These are phyloP conservation scores for Spermophilus dauricus DNA, from an alignment of 2,113 vertebrate genomes.

Conservation along the genomic window DNA sequence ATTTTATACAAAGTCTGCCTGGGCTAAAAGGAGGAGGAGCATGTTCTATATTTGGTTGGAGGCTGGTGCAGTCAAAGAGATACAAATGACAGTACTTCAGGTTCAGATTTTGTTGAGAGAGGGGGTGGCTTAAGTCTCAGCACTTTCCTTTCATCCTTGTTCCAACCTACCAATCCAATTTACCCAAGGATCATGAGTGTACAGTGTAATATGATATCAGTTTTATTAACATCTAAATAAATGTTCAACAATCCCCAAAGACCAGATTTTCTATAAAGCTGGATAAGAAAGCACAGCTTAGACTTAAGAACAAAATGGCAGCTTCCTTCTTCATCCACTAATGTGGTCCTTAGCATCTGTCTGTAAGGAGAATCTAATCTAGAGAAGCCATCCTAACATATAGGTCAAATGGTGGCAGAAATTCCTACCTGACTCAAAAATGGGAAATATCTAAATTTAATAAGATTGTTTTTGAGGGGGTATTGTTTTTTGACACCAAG, in stretches of 20 bases:
- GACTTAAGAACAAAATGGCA: background rate
- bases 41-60: background rate
- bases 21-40: background rate
- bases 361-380: background rate
- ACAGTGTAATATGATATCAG: background rate
- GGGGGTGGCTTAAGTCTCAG: background rate
- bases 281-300: background rate
- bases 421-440: background rate
- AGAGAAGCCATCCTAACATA: background rate
- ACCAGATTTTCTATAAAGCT: background rate
- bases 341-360: background rate
- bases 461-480: background rate
- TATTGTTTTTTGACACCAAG: background rate
- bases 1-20: background rate
- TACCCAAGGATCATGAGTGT: background rate
- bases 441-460: background rate
- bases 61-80: background rate
- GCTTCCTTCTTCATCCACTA: background rate
- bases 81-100: background rate
- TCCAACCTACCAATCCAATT: background rate
- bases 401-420: background rate
- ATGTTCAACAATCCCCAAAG: background rate
- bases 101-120: background rate
- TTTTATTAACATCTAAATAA: background rate
- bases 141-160: background rate